These are phyloP conservation scores for Karalla daura DNA, from an alignment of 2,797 vertebrate genomes.

Conservation along the genomic window DNA sequence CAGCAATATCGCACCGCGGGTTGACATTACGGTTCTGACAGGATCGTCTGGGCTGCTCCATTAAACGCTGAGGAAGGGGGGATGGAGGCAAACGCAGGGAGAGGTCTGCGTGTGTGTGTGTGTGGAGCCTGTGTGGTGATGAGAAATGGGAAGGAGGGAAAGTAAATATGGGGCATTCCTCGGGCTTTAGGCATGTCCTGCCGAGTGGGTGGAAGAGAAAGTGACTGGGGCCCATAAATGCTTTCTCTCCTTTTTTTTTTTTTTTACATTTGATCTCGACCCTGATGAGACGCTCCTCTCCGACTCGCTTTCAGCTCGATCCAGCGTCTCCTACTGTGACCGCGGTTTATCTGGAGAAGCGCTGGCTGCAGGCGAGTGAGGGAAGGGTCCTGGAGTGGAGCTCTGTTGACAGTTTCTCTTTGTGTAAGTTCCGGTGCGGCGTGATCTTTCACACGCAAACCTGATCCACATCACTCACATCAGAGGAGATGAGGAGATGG, in stretches of 20 bases:
- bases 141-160: conserved; percentile 63
- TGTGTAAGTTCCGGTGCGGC: conserved; percentile 15
- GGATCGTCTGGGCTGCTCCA: conserved; percentile 47
- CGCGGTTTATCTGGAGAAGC: conserved; percentile 39
- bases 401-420: conserved; percentile 29
- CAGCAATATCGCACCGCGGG: conserved; percentile 32
- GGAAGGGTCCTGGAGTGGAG: conserved; percentile 13
- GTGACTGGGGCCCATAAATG: conserved; percentile 51
- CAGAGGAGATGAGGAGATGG: conserved; percentile 29
- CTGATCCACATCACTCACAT: conserved; percentile 55
- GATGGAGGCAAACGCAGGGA: conserved; percentile 20
- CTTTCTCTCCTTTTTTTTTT: conserved; percentile 13
- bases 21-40: conserved; percentile 61
- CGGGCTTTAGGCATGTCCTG: conserved; percentile 68
- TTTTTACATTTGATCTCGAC: conserved; percentile 40
- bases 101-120: conserved; percentile 63
- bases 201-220: conserved; percentile 70
- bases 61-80: conserved; percentile 37
- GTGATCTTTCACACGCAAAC: conserved; percentile 57
- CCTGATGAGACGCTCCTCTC: conserved; percentile 59
- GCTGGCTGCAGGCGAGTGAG: conserved; percentile 30
- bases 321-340: conserved; percentile 58
- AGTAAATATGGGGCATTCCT: conserved; percentile 78
- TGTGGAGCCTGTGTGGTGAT: conserved; percentile 55
- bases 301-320: conserved; percentile 35